Percentiles rank a stretch among this genome's conserved stretches.
Evolutionary conservation across 2,797 vertebrate species (phyloP).

Genomic region (Cheirogaleus major): DNA sequence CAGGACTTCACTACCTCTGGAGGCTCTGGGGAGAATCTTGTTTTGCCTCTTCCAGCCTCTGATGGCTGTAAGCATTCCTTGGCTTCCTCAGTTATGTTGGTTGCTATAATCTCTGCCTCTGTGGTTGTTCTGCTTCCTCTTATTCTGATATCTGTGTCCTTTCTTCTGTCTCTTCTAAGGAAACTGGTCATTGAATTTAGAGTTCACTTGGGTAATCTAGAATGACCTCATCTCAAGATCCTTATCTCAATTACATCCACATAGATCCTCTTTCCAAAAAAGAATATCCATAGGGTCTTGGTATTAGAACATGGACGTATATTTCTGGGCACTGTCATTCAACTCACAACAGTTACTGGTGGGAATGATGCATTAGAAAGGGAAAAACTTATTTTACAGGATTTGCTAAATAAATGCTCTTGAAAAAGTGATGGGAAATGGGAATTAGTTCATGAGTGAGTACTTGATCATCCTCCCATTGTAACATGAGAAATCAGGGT

Average conservation of each 20-base stretch:
- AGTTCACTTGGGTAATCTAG: neutral
- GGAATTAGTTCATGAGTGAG: neutral
- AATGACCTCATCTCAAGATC: neutral
- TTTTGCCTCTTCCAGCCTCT: neutral
- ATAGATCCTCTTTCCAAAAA: neutral
- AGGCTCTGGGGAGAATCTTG: neutral
- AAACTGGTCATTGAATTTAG: neutral
- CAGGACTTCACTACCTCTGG: accelerated
- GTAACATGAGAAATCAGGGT: neutral
- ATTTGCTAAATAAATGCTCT: neutral
- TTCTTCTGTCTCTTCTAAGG: neutral
- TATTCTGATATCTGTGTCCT: neutral
- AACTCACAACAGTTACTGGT: neutral
- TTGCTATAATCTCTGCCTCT: neutral
- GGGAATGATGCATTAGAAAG: neutral
- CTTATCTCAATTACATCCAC: neutral
- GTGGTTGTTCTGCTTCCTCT: neutral
- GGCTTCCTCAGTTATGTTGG: neutral
- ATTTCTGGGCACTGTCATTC: neutral
- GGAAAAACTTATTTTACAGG: neutral
- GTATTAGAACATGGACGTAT: neutral
- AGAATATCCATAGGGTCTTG: neutral
- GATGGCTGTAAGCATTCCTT: neutral
- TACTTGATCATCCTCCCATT: neutral
- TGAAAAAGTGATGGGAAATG: neutral